A percentile compares a stretch with the other conserved stretches of the same genome.
phyloP scores from a whole-genome alignment of 2,113 vertebrate genomes.

The Corydoras sp. region DNA sequence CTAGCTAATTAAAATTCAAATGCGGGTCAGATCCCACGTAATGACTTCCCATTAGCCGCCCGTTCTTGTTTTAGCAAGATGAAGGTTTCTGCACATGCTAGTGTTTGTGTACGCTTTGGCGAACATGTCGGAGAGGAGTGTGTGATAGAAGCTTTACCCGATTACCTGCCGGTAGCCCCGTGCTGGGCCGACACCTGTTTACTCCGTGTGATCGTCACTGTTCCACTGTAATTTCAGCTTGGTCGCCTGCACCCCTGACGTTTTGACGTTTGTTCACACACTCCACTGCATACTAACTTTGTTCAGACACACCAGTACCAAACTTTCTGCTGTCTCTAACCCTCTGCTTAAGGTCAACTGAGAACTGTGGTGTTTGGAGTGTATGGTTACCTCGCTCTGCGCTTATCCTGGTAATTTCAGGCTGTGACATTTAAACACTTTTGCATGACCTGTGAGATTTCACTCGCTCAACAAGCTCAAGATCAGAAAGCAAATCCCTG shows the following conservation, averaged over 20 bases:
- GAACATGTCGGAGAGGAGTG: neutral
- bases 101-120: neutral
- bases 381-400: neutral
- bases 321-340: neutral
- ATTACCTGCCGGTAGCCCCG: constrained; percentile 22
- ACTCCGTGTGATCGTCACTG: constrained; percentile 21
- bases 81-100: constrained; percentile 7
- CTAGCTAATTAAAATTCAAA: constrained; percentile 50
- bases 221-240: constrained; percentile 19
- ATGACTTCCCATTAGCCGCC: constrained; percentile 43
- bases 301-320: neutral
- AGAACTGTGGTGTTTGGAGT: neutral
- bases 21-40: constrained; percentile 39
- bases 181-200: constrained; percentile 31
- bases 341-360: neutral
- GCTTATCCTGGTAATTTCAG: no score
- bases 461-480: no score
- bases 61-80: constrained; percentile 18
- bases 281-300: constrained; percentile 14
- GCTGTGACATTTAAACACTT: no score
- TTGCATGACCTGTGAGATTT: no score
- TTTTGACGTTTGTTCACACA: constrained; percentile 4
- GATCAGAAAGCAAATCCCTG: no score
- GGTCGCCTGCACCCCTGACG: constrained; percentile 24
- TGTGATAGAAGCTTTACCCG: constrained; percentile 12